phyloP scores from a whole-genome alignment of 2,113 vertebrate genomes.

The Brevimyrus niger region DNA sequence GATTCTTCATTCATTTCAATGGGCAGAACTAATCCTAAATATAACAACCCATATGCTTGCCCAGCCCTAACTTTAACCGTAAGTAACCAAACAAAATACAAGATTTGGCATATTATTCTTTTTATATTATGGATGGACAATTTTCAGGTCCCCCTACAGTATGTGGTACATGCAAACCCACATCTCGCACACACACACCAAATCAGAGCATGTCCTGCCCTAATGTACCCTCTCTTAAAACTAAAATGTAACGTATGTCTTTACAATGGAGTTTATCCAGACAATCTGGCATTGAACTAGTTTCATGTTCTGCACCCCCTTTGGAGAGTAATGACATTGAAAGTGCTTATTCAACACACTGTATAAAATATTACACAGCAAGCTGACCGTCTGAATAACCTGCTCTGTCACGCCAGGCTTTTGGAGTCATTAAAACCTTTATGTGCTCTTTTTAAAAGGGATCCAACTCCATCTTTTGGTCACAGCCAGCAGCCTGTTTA shows the following conservation, averaged over 20 bases:
- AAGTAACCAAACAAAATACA: neutral
- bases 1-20: neutral
- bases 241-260: neutral
- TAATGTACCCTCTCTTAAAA: neutral
- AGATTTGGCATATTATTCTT: neutral
- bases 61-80: neutral
- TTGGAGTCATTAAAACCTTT: neutral
- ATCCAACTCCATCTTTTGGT: neutral
- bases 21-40: neutral
- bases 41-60: neutral
- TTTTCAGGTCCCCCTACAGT: neutral
- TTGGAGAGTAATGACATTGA: neutral
- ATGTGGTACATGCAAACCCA: neutral
- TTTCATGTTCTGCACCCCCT: neutral
- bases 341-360: neutral
- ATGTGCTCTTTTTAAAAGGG: neutral
- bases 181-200: neutral
- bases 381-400: neutral
- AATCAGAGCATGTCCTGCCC: neutral
- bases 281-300: neutral
- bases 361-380: neutral
- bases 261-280: neutral
- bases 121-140: neutral
- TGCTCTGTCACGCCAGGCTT: neutral
- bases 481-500: neutral